These are phyloP conservation scores for Tetramorium alpestre DNA, from an alignment of 1,140 invertebrate genomes.

Conservation along the genomic window DNA sequence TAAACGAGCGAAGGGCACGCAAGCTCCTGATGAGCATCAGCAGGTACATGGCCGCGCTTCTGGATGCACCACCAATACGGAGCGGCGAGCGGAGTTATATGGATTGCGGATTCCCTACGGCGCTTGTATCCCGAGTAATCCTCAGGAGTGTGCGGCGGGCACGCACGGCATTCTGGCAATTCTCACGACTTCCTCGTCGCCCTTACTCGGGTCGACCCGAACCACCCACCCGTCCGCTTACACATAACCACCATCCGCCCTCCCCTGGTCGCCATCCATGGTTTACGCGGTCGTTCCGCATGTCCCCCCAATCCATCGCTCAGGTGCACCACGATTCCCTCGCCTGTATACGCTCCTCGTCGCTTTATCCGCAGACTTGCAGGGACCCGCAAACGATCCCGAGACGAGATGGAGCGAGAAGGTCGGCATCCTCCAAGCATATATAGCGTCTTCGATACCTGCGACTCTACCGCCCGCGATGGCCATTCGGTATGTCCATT, in stretches of 20 bases:
- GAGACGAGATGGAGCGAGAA: conserved; percentile 5
- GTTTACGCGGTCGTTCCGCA: conserved; percentile 51
- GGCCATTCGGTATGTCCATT: conserved; percentile 9
- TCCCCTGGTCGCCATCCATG: conserved; percentile 3
- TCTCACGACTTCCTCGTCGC: conserved; percentile 76
- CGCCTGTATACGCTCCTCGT: conserved; percentile 2
- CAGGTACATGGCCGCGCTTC: conserved; percentile 58
- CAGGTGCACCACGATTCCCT: conserved; percentile 48
- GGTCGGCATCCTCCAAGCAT: background rate
- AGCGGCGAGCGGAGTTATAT: conserved; percentile 20
- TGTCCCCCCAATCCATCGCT: conserved; percentile 10
- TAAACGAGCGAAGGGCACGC: conserved; percentile 22
- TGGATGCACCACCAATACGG: conserved; percentile 37
- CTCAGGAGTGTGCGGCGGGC: conserved; percentile 67
- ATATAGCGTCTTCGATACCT: conserved; percentile 24
- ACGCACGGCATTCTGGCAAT: conserved; percentile 78
- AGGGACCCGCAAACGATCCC: conserved; percentile 19
- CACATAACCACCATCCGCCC: conserved; percentile 38
- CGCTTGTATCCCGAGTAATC: conserved; percentile 74
- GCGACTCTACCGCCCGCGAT: background rate
- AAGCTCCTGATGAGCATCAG: conserved; percentile 34
- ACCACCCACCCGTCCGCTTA: conserved; percentile 33
- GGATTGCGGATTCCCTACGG: conserved; percentile 69
- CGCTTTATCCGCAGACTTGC: conserved; percentile 42
- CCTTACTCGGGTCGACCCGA: conserved; percentile 16